These are phyloP conservation scores for Poeciliopsis prolifica DNA, from an alignment of 2,113 vertebrate species.

Conservation along the genomic window DNA sequence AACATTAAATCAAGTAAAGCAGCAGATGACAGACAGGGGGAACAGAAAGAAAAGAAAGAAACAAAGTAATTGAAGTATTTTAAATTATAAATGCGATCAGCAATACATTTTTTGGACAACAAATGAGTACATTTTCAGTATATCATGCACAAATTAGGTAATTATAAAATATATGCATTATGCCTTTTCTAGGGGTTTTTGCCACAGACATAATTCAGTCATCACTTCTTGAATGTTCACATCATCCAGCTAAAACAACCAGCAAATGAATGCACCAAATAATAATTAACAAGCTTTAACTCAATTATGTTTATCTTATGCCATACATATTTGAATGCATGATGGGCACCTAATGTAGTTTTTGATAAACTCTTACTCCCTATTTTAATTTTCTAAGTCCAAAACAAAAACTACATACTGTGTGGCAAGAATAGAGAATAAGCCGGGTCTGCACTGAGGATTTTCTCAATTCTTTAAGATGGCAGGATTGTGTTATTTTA, in stretches of 20 bases:
- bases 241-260: neutral
- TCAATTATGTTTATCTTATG: neutral
- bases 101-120: neutral
- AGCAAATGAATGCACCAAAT: neutral
- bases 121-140: neutral
- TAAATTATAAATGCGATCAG: neutral
- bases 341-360: neutral
- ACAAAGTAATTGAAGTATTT: slow-evolving; percentile 58
- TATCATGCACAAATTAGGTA: neutral
- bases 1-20: slow-evolving; percentile 69
- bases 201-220: neutral
- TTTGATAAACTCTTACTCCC: neutral
- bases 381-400: neutral
- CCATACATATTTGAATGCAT: neutral
- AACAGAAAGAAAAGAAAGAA: slow-evolving; percentile 45
- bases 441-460: too few relatives aligned
- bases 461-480: neutral
- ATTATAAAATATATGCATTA: neutral
- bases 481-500: too few relatives aligned
- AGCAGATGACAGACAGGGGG: slow-evolving; percentile 71
- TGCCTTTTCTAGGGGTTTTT: neutral
- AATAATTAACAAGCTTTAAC: neutral
- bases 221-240: neutral
- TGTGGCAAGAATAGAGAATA: too few relatives aligned
- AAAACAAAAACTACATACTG: too few relatives aligned